Evolutionary conservation across 2,888 invertebrate genomes (phyloP).

Genomic region (Anoplius nigerrimus): DNA sequence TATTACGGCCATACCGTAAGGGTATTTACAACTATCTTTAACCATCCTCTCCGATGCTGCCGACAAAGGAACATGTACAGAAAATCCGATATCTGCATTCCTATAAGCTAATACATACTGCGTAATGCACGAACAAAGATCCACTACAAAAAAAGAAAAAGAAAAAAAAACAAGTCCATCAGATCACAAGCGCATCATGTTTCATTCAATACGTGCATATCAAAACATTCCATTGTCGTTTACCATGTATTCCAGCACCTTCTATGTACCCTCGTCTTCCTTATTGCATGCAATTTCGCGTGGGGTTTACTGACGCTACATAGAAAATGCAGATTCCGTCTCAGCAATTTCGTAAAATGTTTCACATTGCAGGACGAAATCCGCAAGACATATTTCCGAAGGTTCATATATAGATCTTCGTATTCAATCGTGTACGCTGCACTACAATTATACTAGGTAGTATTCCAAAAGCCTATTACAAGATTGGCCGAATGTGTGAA

Average conservation of each 20-base stretch:
- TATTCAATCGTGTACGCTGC: too few species aligned
- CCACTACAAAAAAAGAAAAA: neutral
- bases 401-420: too few species aligned
- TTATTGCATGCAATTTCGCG: constrained; percentile 35
- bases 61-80: constrained; percentile 47
- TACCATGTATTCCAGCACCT: constrained; percentile 13
- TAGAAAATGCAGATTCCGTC: constrained; percentile 15
- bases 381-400: constrained; percentile 5
- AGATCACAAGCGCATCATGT: neutral
- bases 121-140: neutral
- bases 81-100: neutral
- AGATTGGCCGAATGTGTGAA: too few species aligned
- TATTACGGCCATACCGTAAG: constrained; percentile 25
- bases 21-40: constrained; percentile 50
- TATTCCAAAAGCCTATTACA: too few species aligned
- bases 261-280: constrained; percentile 15
- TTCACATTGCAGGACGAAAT: neutral
- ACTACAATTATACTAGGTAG: too few species aligned
- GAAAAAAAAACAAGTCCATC: too few species aligned
- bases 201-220: too few species aligned
- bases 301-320: neutral
- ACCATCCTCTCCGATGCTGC: constrained; percentile 40
- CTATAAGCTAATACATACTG: too few species aligned
- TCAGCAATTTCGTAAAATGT: neutral
- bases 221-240: constrained; percentile 11